Evolutionary conservation across 2,797 vertebrate genomes (phyloP).

Genomic region (Caiman crocodilus): DNA sequence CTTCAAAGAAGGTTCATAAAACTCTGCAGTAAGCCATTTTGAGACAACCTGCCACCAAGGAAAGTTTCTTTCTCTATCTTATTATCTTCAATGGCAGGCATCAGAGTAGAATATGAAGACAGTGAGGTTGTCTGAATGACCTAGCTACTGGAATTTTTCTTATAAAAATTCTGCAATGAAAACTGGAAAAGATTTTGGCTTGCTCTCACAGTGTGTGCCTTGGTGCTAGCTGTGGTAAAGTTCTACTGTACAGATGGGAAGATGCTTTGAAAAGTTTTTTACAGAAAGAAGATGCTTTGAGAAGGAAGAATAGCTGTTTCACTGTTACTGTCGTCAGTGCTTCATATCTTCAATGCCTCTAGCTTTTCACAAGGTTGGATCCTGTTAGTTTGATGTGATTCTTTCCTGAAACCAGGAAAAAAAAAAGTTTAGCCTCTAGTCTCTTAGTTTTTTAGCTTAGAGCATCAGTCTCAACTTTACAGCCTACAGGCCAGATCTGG

Average conservation of each 20-base stretch:
- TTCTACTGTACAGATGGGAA: not conserved
- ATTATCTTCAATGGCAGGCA: not conserved
- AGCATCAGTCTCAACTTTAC: too few species aligned
- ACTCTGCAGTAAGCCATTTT: not conserved
- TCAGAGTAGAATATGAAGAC: not conserved
- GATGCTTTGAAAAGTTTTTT: not conserved
- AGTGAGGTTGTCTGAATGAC: not conserved
- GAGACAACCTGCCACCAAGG: not conserved
- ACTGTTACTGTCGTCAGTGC: not conserved
- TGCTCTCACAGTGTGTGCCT: not conserved
- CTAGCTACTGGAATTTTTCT: not conserved
- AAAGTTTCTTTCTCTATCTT: not conserved
- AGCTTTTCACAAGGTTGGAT: not conserved
- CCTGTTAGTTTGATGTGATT: not conserved
- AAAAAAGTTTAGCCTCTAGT: not conserved
- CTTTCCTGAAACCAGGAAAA: not conserved
- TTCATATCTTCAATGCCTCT: not conserved
- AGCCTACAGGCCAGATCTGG: too few species aligned
- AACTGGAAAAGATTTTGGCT: not conserved
- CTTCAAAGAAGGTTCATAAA: not conserved
- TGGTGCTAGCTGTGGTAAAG: too few species aligned
- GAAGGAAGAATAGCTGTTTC: too few species aligned
- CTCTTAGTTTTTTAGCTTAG: not conserved
- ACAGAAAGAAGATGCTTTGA: not conserved
- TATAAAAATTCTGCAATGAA: not conserved